A percentile compares a stretch with the other conserved stretches of the same genome.
Evolutionary conservation across 2,888 invertebrate genomes (phyloP).

Genomic region (Gisinianus flammeolus): DNA sequence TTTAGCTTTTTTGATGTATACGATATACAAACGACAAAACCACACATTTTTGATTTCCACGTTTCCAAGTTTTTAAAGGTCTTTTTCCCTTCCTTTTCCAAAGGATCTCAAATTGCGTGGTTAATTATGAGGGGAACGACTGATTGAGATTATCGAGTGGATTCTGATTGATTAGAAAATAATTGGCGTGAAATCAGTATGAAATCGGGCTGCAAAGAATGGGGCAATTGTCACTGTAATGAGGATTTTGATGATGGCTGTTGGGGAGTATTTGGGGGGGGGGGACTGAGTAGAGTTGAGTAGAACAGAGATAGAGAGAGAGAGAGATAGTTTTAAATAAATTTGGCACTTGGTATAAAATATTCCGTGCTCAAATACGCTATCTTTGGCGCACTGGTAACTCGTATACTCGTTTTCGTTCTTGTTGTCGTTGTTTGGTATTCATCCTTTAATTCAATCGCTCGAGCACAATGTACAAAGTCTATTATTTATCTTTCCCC

Average conservation of each 20-base stretch:
- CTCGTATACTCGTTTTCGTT: no score
- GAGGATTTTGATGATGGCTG: no score
- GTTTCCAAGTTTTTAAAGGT: not conserved
- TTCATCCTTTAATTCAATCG: constrained; percentile 3
- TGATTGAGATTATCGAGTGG: not conserved
- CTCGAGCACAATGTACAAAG: not conserved
- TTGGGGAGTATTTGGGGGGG: not conserved
- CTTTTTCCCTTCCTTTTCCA: no score
- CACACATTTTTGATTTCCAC: not conserved
- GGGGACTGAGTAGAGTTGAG: not conserved
- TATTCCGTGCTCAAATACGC: not conserved
- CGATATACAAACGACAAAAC: no score
- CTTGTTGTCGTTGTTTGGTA: no score
- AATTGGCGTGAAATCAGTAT: constrained; percentile 4
- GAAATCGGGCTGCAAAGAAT: no score
- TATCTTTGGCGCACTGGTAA: no score
- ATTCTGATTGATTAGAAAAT: not conserved
- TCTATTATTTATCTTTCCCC: constrained; percentile 28
- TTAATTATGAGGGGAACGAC: not conserved
- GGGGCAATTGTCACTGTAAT: no score
- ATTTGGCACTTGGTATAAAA: no score
- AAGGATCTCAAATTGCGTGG: not conserved
- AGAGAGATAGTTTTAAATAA: not conserved
- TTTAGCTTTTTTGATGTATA: no score
- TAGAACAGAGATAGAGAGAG: not conserved